Conservation (phyloP, 2,113 vertebrate genomes). For the Mugil cephalus region DNA sequence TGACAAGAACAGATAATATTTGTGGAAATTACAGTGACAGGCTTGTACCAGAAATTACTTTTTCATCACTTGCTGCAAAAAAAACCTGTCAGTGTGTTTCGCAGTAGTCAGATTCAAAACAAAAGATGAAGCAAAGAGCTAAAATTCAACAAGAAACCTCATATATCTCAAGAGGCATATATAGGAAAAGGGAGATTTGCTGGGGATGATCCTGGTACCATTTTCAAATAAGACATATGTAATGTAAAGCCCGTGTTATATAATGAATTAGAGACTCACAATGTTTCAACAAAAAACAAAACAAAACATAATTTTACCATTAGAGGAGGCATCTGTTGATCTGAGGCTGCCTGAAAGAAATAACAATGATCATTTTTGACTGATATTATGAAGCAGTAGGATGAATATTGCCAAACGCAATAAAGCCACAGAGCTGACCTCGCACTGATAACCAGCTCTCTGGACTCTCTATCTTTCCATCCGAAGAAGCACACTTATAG, state of each 20-base stretch:
- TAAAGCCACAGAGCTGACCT: constrained; percentile 20
- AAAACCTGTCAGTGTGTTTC: background rate
- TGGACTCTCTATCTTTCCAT: constrained; percentile 59
- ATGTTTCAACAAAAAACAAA: no score
- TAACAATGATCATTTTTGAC: background rate
- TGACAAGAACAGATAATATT: constrained; percentile 13
- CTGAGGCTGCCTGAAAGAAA: constrained; percentile 47
- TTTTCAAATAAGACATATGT: no score
- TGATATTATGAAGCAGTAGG: background rate
- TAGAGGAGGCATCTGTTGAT: background rate
- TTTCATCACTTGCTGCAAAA: background rate
- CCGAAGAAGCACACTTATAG: constrained; percentile 68
- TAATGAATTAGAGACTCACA: no score
- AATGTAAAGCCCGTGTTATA: no score
- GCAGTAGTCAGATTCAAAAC: background rate
- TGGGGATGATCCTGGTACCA: no score
- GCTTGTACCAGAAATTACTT: background rate
- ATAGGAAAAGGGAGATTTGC: no score
- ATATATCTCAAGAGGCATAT: no score
- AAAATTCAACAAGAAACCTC: no score
- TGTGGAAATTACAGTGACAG: background rate
- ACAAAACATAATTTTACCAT: constrained; percentile 28
- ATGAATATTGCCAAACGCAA: background rate
- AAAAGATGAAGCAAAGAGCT: no score
- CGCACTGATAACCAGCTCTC: constrained; percentile 76